phyloP scores from a whole-genome alignment of 1,140 invertebrate species.

The Drosophila bocqueti region DNA sequence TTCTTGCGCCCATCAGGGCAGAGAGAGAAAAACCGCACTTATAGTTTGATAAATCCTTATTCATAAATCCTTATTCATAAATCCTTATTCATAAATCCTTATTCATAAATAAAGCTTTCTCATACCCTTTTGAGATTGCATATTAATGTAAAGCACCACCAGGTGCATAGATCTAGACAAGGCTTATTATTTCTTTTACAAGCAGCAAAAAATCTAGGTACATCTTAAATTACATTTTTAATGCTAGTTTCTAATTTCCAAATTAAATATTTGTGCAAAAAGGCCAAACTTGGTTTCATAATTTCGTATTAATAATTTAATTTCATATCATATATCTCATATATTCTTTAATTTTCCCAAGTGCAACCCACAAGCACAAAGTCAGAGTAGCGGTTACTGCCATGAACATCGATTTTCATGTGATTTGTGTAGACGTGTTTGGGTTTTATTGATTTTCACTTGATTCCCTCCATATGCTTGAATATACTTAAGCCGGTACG shows the following conservation, averaged over 20 bases:
- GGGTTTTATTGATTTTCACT: slow-evolving; percentile 83
- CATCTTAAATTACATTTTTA: neutral
- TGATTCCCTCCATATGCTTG: slow-evolving; percentile 82
- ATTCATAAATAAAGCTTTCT: too few species aligned
- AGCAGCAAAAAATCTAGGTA: accelerated
- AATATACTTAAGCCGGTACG: slow-evolving; percentile 81
- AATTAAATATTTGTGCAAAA: neutral
- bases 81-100: too few species aligned
- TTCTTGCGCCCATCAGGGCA: slow-evolving; percentile 26
- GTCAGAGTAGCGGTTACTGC: slow-evolving; percentile 29
- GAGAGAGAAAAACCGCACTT: neutral
- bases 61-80: too few species aligned
- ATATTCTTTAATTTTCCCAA: neutral
- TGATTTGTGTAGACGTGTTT: slow-evolving; percentile 83
- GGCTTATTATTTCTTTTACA: neutral
- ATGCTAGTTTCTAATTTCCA: neutral
- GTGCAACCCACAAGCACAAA: slow-evolving; percentile 18
- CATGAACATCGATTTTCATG: slow-evolving; percentile 79
- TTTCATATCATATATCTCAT: neutral
- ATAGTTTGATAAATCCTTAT: too few species aligned
- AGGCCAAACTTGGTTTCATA: too few species aligned
- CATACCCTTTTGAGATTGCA: neutral
- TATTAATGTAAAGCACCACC: too few species aligned
- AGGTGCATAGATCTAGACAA: neutral
- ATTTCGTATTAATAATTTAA: too few species aligned